phyloP scores from a whole-genome alignment of 2,888 invertebrate species.

The Drosophila maculinotata region DNA sequence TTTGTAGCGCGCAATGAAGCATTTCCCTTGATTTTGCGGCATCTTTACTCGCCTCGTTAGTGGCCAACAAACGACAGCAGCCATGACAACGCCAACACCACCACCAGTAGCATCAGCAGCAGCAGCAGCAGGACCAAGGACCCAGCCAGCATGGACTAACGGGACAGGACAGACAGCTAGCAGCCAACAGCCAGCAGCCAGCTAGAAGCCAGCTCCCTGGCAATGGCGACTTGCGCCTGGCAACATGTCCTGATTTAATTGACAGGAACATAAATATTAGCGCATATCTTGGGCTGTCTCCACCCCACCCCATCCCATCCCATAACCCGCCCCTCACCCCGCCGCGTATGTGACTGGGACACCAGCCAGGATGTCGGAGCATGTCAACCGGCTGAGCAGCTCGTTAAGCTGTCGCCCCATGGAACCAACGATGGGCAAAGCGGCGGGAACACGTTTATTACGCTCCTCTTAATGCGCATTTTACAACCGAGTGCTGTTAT shows the following conservation, averaged over 20 bases:
- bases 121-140: constrained; percentile 15
- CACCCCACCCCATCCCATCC: no score
- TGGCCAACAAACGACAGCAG: constrained; percentile 81
- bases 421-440: constrained; percentile 17
- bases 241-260: constrained; percentile 84
- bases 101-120: constrained; percentile 31
- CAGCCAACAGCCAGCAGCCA: background rate
- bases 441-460: constrained; percentile 66
- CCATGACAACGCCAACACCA: constrained; percentile 74
- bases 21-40: constrained; percentile 83
- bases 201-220: constrained; percentile 16
- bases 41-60: constrained; percentile 82
- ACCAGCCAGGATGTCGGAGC: constrained; percentile 30
- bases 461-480: constrained; percentile 71
- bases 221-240: constrained; percentile 41
- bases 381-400: constrained; percentile 71
- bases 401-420: constrained; percentile 71
- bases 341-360: constrained; percentile 63
- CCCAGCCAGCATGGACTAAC: background rate
- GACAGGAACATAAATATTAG: constrained; percentile 85
- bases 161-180: background rate
- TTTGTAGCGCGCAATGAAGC: constrained; percentile 82
- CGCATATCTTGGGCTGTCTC: constrained; percentile 72
- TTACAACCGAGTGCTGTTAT: constrained; percentile 69
- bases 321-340: constrained; percentile 3